phyloP scores from a whole-genome alignment of 2,113 vertebrate genomes.

The Ramphastos sulfuratus region DNA sequence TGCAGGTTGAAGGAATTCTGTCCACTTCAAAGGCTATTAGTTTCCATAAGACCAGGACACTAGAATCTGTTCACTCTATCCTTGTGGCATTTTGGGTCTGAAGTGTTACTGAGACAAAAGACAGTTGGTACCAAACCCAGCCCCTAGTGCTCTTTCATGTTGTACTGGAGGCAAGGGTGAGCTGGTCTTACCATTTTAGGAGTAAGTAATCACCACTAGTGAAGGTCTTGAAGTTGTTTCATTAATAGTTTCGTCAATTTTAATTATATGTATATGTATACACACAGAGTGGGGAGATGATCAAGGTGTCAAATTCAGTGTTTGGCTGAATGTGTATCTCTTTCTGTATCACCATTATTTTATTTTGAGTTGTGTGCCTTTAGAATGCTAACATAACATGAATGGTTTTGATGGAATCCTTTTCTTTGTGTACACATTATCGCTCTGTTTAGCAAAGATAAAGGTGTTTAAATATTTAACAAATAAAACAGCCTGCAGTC shows the following conservation, averaged over 20 bases:
- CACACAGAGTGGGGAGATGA: background rate
- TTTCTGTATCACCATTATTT: background rate
- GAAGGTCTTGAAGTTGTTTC: background rate
- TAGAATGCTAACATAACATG: background rate
- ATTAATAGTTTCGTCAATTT: background rate
- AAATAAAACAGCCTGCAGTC: background rate
- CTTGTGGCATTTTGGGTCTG: background rate
- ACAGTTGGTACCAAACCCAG: background rate
- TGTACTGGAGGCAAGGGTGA: background rate
- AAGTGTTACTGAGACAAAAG: background rate
- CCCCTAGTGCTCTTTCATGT: background rate
- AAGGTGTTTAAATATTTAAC: background rate
- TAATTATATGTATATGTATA: background rate
- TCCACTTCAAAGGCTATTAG: background rate
- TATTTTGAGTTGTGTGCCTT: background rate
- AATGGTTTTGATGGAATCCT: background rate
- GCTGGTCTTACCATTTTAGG: background rate
- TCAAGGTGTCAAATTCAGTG: background rate
- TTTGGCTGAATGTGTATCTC: background rate
- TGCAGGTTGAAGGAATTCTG: background rate
- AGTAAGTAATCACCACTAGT: background rate
- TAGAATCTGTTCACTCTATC: fast-evolving
- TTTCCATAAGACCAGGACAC: background rate
- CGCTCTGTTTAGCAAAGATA: background rate
- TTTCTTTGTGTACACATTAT: background rate